phyloP scores from a whole-genome alignment of 2,113 vertebrate species.

The Podilymbus podiceps region DNA sequence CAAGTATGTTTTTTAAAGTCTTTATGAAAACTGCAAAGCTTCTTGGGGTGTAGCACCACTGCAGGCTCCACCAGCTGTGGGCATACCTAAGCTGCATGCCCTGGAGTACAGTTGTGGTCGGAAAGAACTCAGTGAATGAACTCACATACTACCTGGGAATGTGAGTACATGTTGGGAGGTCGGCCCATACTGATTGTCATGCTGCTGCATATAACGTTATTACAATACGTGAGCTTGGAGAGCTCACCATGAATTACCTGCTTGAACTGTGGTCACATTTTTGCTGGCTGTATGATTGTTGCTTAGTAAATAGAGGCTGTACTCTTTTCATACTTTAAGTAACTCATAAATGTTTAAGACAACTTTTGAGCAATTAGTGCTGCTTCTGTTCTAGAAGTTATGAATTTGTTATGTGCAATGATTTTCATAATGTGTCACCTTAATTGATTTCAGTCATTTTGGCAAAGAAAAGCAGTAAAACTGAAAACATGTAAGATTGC shows the following conservation, averaged over 20 bases:
- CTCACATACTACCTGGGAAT: background rate
- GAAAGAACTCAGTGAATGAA: background rate
- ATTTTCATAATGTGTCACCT: conserved; percentile 54
- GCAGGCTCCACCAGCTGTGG: background rate
- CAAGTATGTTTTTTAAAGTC: background rate
- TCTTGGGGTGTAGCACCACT: background rate
- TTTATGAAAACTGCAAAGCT: background rate
- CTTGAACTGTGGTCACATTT: background rate
- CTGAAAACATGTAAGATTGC: conserved; percentile 2
- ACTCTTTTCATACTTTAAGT: conserved; percentile 9
- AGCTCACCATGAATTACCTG: background rate
- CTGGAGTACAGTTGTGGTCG: background rate
- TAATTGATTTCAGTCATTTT: conserved; percentile 52
- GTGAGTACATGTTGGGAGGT: background rate
- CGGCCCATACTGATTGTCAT: background rate
- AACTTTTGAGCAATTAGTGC: conserved; percentile 59
- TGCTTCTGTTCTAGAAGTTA: conserved; percentile 42
- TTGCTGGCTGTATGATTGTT: background rate
- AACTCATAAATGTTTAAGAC: conserved; percentile 54
- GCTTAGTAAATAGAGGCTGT: background rate
- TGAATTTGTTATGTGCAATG: conserved; percentile 54
- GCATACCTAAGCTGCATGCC: background rate
- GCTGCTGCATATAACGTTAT: background rate
- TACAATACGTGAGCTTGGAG: background rate
- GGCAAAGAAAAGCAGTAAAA: conserved; percentile 23